Percentiles rank a stretch among this genome's conserved stretches.
Conservation (phyloP, 2,113 vertebrate species). For the Stigmatopora nigra region DNA sequence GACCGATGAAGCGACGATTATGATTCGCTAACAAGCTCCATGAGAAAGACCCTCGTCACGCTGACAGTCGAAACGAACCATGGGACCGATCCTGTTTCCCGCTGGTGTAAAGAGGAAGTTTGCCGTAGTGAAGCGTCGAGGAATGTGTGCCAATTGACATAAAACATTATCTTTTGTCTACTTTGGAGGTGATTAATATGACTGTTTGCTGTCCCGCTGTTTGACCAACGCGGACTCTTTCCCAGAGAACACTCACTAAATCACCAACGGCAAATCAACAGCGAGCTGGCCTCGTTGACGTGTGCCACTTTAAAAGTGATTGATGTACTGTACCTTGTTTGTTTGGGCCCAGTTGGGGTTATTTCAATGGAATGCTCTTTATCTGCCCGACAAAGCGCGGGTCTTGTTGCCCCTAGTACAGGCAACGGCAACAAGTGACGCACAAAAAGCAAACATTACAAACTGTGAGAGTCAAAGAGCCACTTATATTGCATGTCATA, state of each 20-base stretch:
- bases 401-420: too few relatives aligned
- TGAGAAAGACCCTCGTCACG: slow-evolving; percentile 6
- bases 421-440: too few relatives aligned
- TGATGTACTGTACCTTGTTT: slow-evolving; percentile 2
- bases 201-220: slow-evolving; percentile 3
- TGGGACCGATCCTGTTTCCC: background rate
- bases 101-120: slow-evolving; percentile 12
- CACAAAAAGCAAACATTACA: too few relatives aligned
- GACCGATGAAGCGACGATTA: background rate
- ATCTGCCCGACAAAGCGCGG: background rate
- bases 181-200: background rate
- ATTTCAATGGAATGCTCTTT: background rate
- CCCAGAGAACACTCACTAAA: slow-evolving; percentile 2
- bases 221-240: slow-evolving; percentile 15
- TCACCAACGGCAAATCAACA: slow-evolving; percentile 7
- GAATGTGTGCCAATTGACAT: slow-evolving; percentile 23
- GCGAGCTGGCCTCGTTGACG: background rate
- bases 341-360: background rate
- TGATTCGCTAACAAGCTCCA: background rate
- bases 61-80: slow-evolving; percentile 21
- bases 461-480: too few relatives aligned
- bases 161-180: slow-evolving; percentile 36
- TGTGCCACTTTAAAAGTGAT: background rate
- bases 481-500: too few relatives aligned
- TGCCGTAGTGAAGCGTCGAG: background rate